Percentiles rank a stretch among this genome's conserved stretches.
These are phyloP conservation scores for Dendroctonus valens DNA, from an alignment of 1,140 invertebrate species.

Conservation along the genomic window DNA sequence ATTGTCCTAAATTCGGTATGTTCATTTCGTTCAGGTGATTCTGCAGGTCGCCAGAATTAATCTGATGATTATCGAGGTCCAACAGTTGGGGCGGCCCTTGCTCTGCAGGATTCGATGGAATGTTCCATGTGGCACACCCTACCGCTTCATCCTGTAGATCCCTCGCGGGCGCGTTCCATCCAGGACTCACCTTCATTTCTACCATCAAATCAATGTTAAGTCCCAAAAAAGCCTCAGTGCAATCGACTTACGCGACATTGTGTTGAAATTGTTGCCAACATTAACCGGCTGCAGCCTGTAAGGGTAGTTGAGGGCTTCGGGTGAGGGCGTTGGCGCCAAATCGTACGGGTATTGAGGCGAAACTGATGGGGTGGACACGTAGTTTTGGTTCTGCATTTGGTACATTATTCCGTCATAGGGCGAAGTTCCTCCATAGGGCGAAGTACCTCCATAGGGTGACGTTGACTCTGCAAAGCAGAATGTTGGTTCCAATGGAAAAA, in stretches of 20 bases:
- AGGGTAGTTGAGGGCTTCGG: conserved; percentile 23
- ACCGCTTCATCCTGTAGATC: conserved; percentile 33
- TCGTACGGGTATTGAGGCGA: conserved; percentile 30
- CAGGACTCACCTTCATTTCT: not conserved
- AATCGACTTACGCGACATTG: conserved; percentile 21
- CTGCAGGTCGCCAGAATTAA: conserved; percentile 25
- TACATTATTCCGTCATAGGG: conserved; percentile 21
- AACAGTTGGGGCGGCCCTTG: conserved; percentile 1
- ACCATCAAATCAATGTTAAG: not conserved
- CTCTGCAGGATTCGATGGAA: conserved; percentile 1
- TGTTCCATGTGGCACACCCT: conserved; percentile 16
- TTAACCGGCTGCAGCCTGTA: conserved; percentile 22
- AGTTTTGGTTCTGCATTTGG: conserved; percentile 10
- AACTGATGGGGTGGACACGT: conserved; percentile 26
- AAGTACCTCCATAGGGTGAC: conserved; percentile 30
- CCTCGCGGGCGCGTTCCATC: not conserved
- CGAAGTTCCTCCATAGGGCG: conserved; percentile 17
- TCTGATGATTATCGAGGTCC: conserved; percentile 35
- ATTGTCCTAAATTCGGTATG: conserved; percentile 14
- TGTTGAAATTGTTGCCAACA: conserved; percentile 15
- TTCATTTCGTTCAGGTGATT: conserved; percentile 26
- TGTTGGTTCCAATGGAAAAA: not conserved
- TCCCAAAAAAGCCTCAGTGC: not conserved
- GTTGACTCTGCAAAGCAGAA: conserved; percentile 21
- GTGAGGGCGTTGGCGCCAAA: conserved; percentile 17